Conservation (phyloP, 2,888 invertebrate genomes). For the Aplocera efformata region DNA sequence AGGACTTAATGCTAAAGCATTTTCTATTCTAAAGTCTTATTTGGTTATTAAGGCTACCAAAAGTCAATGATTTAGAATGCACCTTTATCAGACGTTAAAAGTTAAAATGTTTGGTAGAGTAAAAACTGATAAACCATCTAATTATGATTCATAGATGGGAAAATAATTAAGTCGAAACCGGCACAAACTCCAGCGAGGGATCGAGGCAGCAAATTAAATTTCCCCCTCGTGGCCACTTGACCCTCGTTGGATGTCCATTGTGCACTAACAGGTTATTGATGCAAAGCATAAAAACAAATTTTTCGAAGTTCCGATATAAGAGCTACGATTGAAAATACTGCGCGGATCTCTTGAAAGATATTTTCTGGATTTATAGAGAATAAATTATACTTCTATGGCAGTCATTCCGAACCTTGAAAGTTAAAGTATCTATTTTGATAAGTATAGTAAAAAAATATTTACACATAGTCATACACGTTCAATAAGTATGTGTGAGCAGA, state of each 20-base stretch:
- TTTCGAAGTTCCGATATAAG: constrained; percentile 20
- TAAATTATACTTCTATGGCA: too few relatives aligned
- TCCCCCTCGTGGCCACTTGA: constrained; percentile 56
- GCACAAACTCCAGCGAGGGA: constrained; percentile 40
- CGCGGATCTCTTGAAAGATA: constrained; percentile 16
- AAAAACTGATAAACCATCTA: constrained; percentile 32
- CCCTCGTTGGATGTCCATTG: constrained; percentile 54
- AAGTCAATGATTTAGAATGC: too few relatives aligned
- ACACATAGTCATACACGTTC: too few relatives aligned
- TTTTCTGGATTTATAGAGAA: too few relatives aligned
- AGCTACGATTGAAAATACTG: constrained; percentile 21
- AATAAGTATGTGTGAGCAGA: too few relatives aligned
- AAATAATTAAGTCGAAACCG: constrained; percentile 57
- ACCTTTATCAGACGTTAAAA: too few relatives aligned
- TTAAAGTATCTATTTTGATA: too few relatives aligned
- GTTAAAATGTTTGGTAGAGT: constrained; percentile 9
- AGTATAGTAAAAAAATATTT: too few relatives aligned
- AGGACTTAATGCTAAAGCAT: too few relatives aligned
- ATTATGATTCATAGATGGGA: constrained; percentile 50
- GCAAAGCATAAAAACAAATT: constrained; percentile 48
- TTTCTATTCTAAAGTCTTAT: too few relatives aligned
- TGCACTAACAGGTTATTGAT: constrained; percentile 56
- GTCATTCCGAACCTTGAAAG: too few relatives aligned
- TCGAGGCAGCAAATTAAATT: constrained; percentile 59
- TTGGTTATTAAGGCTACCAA: too few relatives aligned